These are phyloP conservation scores for Rhynchopsitta pachyrhyncha DNA, from an alignment of 2,113 vertebrate species.

Conservation along the genomic window DNA sequence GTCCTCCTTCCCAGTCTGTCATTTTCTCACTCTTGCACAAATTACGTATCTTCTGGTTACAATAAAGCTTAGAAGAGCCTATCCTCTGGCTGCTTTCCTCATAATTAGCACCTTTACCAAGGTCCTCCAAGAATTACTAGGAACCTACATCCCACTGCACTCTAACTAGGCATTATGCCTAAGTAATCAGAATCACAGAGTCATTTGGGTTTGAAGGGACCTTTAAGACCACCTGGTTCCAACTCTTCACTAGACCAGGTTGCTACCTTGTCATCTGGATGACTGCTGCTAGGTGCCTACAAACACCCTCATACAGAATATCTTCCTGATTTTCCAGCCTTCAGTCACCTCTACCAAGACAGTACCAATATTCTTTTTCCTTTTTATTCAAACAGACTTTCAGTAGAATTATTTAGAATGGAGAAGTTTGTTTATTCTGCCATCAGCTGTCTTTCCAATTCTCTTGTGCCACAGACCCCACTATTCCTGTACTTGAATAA, in stretches of 20 bases:
- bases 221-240: neutral
- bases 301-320: neutral
- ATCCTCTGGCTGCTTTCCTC: neutral
- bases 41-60: neutral
- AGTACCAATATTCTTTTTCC: neutral
- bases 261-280: neutral
- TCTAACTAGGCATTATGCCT: neutral
- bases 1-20: neutral
- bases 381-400: neutral
- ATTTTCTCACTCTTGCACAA: neutral
- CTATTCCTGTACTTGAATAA: neutral
- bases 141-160: fast-evolving
- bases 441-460: neutral
- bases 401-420: neutral
- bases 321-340: neutral
- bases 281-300: neutral
- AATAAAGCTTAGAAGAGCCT: neutral
- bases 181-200: neutral
- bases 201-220: neutral
- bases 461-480: neutral
- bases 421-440: neutral
- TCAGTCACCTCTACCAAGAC: neutral
- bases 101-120: neutral
- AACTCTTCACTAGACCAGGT: neutral
- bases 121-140: neutral